These are phyloP conservation scores for Drosophila varians DNA, from an alignment of 1,140 invertebrate species.

Conservation along the genomic window DNA sequence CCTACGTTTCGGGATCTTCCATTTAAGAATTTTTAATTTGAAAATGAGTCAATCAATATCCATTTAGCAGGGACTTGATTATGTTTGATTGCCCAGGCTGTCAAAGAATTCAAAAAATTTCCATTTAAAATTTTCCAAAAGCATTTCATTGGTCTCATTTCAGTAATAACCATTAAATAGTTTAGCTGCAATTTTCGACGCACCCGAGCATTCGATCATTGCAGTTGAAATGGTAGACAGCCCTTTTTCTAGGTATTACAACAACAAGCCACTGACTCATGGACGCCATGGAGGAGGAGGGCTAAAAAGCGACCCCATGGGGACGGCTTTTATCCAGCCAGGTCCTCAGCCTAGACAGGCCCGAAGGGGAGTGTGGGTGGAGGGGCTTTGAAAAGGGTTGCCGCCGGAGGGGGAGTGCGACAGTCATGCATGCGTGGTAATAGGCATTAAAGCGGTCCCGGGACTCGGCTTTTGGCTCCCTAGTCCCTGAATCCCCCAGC, in stretches of 20 bases:
- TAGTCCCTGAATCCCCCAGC: neutral
- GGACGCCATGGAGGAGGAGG: slow-evolving; percentile 4
- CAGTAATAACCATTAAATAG: slow-evolving; percentile 33
- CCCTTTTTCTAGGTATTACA: slow-evolving; percentile 12
- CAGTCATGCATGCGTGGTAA: slow-evolving; percentile 78
- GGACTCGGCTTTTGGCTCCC: neutral
- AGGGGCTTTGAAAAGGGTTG: slow-evolving; percentile 8
- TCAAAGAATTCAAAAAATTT: slow-evolving; percentile 38
- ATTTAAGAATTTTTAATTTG: neutral
- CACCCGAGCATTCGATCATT: slow-evolving; percentile 30
- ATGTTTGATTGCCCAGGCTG: slow-evolving; percentile 25
- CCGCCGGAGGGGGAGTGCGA: slow-evolving; percentile 1
- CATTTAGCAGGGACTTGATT: slow-evolving; percentile 28
- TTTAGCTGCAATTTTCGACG: slow-evolving; percentile 38
- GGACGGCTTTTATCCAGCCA: slow-evolving; percentile 56
- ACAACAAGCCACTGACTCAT: slow-evolving; percentile 26
- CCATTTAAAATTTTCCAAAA: slow-evolving; percentile 20
- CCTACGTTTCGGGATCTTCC: neutral
- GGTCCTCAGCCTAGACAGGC: slow-evolving; percentile 58
- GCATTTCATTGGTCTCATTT: slow-evolving; percentile 19
- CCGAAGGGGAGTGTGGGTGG: slow-evolving; percentile 34
- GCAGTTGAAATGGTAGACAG: slow-evolving; percentile 27
- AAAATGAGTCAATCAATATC: slow-evolving; percentile 35
- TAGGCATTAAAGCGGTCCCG: slow-evolving; percentile 65
- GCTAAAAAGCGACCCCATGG: slow-evolving; percentile 44